phyloP scores from a whole-genome alignment of 1,140 invertebrate species.

The Brachionus rubens region DNA sequence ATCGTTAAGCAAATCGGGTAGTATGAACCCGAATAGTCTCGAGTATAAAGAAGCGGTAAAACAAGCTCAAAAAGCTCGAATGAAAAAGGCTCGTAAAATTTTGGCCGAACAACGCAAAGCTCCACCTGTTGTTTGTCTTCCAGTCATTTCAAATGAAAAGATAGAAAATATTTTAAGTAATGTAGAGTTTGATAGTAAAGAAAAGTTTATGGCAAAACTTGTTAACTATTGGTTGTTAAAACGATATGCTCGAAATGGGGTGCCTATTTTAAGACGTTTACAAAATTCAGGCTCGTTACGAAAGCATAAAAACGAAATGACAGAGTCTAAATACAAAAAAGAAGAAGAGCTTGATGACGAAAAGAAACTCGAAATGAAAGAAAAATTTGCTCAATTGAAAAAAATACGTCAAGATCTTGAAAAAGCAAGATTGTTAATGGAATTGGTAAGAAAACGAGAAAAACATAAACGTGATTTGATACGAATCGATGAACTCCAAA shows the following conservation, averaged over 20 bases:
- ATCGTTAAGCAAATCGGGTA: background rate
- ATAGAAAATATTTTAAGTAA: slow-evolving; percentile 50
- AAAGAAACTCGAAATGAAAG: slow-evolving; percentile 63
- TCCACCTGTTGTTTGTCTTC: slow-evolving; percentile 84
- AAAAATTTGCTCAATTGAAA: slow-evolving; percentile 90
- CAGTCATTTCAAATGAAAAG: slow-evolving; percentile 82
- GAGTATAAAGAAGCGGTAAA: slow-evolving; percentile 60
- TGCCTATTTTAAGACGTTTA: slow-evolving; percentile 77
- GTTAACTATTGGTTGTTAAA: slow-evolving; percentile 91
- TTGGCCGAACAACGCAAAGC: slow-evolving; percentile 79
- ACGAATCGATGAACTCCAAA: slow-evolving; percentile 60
- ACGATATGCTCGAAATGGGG: slow-evolving; percentile 88
- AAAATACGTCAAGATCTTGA: slow-evolving; percentile 89
- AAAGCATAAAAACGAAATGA: background rate
- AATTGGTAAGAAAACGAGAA: slow-evolving; percentile 88
- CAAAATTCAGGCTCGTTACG: slow-evolving; percentile 51
- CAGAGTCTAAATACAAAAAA: background rate
- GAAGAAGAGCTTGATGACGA: background rate
- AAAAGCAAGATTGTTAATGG: slow-evolving; percentile 82
- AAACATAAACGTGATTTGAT: slow-evolving; percentile 85
- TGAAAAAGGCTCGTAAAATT: slow-evolving; percentile 74
- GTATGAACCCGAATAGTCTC: background rate
- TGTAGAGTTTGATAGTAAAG: slow-evolving; percentile 5
- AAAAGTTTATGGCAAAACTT: slow-evolving; percentile 40
- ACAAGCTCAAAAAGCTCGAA: slow-evolving; percentile 66